Evolutionary conservation across 2,797 vertebrate species (phyloP).

Genomic region (Avahi laniger): DNA sequence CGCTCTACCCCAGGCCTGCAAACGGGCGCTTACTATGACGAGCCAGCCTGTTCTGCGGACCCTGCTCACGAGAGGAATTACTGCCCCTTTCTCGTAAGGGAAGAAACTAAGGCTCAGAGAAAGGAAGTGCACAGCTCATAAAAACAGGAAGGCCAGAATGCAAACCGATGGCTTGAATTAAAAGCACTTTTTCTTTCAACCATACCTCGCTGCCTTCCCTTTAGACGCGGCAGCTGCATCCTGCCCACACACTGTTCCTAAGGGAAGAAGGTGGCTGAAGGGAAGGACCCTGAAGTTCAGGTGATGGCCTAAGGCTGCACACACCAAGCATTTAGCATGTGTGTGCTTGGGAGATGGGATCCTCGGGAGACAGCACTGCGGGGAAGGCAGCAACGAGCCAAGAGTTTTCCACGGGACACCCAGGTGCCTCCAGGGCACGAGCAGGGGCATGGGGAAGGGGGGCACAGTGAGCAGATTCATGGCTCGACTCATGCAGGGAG

Average conservation of each 20-base stretch:
- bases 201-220: neutral
- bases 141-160: neutral
- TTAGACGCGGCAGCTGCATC: neutral
- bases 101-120: conserved; percentile 59
- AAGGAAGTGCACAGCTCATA: neutral
- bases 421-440: neutral
- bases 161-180: neutral
- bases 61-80: neutral
- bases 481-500: neutral
- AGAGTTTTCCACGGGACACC: neutral
- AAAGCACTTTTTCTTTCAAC: neutral
- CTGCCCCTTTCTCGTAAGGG: conserved; percentile 33
- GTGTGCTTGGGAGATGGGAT: neutral
- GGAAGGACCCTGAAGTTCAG: neutral
- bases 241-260: neutral
- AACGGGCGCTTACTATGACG: neutral
- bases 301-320: neutral
- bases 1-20: neutral
- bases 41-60: neutral
- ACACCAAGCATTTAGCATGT: neutral
- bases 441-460: neutral
- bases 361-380: neutral
- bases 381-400: neutral
- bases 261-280: neutral
- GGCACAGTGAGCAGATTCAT: neutral